A percentile compares a stretch with the other conserved stretches of the same genome.
phyloP scores from a whole-genome alignment of 2,113 vertebrate species.

The Indri indri region DNA sequence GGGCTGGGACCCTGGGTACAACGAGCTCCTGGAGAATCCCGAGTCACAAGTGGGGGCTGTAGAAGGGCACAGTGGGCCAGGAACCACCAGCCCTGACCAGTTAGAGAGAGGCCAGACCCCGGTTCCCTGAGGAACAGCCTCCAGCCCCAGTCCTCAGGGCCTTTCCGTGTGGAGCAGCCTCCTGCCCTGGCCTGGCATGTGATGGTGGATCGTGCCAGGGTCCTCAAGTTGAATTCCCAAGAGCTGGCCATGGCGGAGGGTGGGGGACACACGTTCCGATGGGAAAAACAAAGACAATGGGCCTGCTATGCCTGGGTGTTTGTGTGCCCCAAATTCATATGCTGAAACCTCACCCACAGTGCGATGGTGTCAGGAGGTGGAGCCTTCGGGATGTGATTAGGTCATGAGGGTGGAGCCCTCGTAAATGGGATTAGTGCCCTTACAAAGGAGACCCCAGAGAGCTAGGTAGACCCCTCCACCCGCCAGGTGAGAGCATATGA shows the following conservation, averaged over 20 bases:
- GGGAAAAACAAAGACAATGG: neutral
- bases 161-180: neutral
- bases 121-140: neutral
- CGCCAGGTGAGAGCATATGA: neutral
- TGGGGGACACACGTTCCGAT: neutral
- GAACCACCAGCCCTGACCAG: neutral
- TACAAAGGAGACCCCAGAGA: neutral
- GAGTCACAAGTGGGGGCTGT: rapidly evolving
- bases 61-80: rapidly evolving
- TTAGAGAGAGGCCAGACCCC: neutral
- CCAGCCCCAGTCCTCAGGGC: neutral
- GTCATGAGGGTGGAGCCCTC: neutral
- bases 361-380: neutral
- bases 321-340: neutral
- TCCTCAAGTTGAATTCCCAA: rapidly evolving
- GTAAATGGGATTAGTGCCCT: neutral
- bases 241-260: neutral
- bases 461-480: neutral
- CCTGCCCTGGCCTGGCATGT: rapidly evolving
- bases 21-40: rapidly evolving
- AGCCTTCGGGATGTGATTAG: neutral
- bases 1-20: rapidly evolving
- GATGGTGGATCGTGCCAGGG: neutral
- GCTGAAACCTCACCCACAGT: neutral
- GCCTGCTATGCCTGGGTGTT: neutral